Evolutionary conservation across 2,888 invertebrate genomes (phyloP), one percentile per base, ranked within the genome.

Genomic region (Frankliniella fusca): DNA sequence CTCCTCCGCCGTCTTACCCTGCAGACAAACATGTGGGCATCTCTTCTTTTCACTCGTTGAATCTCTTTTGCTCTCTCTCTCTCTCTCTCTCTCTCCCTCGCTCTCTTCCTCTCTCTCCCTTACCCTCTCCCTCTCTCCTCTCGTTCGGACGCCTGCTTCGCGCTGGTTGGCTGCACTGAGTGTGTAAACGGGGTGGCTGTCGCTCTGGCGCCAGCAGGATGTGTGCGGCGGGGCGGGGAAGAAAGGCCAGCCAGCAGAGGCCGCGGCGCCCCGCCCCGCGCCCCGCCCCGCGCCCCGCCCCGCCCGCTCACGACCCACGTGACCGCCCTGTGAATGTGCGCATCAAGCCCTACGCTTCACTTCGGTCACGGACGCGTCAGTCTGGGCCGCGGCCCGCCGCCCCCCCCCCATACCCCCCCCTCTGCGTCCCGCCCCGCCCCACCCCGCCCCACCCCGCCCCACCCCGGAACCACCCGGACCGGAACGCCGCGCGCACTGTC

Each of bases 271-370:
- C 38, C 38, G 38, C 38, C 3, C 38, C 38, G 3, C 38, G 38
- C 38, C 38, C 38, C 38, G 38, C 38, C 38, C 38, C 38, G 38
- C 38, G 18, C 54, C 15, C 54, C 54, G 54, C 54, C 18, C 15
- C 15, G 18, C 61, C 20, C 23, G 23, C 70, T 76, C 70, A 27
- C 70, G 70, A 23, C 70, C 70, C 70, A 76, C 70, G 70, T 76
- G 70, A 76, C 70, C 70, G 70, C 27, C 23, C 70, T 76, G 70
- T 76, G 70, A 76, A 76, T 76, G 70, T 76, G 70, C 23, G 12
- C 70, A 76, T 76, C 70, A 76, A 27, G 27, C 12, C 70, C 23
- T 10, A 15, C 54, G 18, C 54, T 54, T 20, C 54, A 15, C 54
- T 23, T 76, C 9, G 70, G 70, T 76, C 70, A 27, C 70, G 70